Conservation (phyloP, 2,888 invertebrate genomes). For the Rhingia rostrata region DNA sequence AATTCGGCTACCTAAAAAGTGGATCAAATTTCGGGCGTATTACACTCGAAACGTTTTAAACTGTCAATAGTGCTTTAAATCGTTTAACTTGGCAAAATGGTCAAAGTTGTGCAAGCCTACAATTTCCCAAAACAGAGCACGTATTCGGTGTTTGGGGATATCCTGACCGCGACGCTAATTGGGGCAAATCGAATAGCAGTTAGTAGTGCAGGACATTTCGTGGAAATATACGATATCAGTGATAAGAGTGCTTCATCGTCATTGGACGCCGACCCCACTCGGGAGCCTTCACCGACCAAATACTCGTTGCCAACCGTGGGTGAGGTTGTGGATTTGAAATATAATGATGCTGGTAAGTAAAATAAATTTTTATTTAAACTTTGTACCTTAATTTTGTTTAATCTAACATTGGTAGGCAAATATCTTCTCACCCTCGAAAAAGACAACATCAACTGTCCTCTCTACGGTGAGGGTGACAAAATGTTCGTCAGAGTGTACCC, state of each 20-base stretch:
- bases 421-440: constrained; percentile 81
- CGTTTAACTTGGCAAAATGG: constrained; percentile 77
- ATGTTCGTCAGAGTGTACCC: constrained; percentile 87
- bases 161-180: constrained; percentile 80
- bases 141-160: constrained; percentile 81
- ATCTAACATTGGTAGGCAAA: constrained; percentile 77
- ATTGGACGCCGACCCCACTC: constrained; percentile 68
- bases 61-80: not conserved
- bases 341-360: constrained; percentile 86
- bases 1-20: constrained; percentile 25
- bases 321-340: constrained; percentile 86
- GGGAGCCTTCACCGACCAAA: constrained; percentile 78
- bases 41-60: constrained; percentile 1
- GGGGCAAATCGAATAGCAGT: constrained; percentile 81
- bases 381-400: too few species aligned
- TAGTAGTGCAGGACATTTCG: constrained; percentile 82
- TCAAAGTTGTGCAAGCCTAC: constrained; percentile 82
- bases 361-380: not conserved
- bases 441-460: constrained; percentile 80
- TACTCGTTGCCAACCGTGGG: constrained; percentile 89
- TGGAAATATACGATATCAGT: constrained; percentile 81
- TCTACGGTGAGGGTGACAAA: constrained; percentile 81
- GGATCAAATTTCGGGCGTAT: constrained; percentile 54
- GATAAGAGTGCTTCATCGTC: constrained; percentile 71
- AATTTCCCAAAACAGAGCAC: constrained; percentile 82